These are phyloP conservation scores for Zaprionus obscuricornis DNA, from an alignment of 2,888 invertebrate species.

Conservation along the genomic window DNA sequence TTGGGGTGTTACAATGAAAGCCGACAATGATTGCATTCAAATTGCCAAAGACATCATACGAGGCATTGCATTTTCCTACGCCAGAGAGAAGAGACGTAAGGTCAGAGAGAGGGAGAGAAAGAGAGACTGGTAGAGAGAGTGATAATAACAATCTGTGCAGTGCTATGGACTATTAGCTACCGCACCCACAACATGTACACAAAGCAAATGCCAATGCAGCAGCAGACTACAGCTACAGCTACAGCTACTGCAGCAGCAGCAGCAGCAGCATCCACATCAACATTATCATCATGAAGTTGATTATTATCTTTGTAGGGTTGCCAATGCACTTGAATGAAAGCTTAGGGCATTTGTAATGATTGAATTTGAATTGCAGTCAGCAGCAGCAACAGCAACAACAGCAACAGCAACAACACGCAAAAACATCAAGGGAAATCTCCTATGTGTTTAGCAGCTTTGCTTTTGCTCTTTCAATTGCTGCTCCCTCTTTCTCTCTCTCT, in stretches of 20 bases:
- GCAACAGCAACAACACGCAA: neutral
- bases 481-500: slow-evolving; percentile 10
- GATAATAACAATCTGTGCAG: neutral
- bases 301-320: slow-evolving; percentile 15
- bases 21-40: slow-evolving; percentile 21
- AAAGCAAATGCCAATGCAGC: slow-evolving; percentile 34
- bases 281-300: slow-evolving; percentile 6
- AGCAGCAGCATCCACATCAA: slow-evolving; percentile 1
- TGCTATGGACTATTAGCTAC: slow-evolving; percentile 51
- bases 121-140: too few relatives aligned
- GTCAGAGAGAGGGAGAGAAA: slow-evolving; percentile 8
- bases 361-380: slow-evolving; percentile 69
- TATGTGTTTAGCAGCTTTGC: slow-evolving; percentile 42
- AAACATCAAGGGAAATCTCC: slow-evolving; percentile 34
- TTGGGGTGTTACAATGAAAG: slow-evolving; percentile 17
- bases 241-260: neutral
- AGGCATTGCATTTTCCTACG: slow-evolving; percentile 1
- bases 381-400: slow-evolving; percentile 1
- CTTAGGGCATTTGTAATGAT: slow-evolving; percentile 70
- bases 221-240: slow-evolving; percentile 22
- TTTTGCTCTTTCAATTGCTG: slow-evolving; percentile 1
- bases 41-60: slow-evolving; percentile 29
- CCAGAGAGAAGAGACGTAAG: neutral
- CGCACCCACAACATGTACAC: slow-evolving; percentile 40
- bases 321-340: slow-evolving; percentile 53